phyloP scores from a whole-genome alignment of 2,888 invertebrate genomes.

The Drosophila fulvimacula region DNA sequence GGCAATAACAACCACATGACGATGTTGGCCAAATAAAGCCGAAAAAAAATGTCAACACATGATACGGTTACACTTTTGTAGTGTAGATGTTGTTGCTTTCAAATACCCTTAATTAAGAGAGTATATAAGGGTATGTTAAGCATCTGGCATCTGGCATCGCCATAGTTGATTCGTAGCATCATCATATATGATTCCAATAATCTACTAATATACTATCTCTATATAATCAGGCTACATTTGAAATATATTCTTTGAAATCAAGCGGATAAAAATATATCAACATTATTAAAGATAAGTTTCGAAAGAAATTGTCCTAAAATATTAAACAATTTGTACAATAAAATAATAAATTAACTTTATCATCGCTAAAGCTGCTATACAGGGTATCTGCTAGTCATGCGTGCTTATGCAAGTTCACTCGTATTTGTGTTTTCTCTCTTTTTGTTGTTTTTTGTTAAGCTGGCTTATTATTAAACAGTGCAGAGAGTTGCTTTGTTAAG shows the following conservation, averaged over 20 bases:
- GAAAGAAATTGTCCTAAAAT: too few species aligned
- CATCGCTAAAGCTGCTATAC: too few species aligned
- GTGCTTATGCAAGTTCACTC: not conserved
- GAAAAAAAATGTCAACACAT: slow-evolving; percentile 74
- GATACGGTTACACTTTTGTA: slow-evolving; percentile 33
- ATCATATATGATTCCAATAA: not conserved
- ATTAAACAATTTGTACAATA: too few species aligned
- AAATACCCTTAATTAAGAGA: not conserved
- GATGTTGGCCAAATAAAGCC: slow-evolving; percentile 64
- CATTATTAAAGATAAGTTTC: not conserved
- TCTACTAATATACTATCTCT: not conserved
- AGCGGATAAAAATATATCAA: not conserved
- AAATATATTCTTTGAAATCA: not conserved
- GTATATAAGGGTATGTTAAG: too few species aligned
- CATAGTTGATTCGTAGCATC: too few species aligned
- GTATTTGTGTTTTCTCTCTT: too few species aligned
- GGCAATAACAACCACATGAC: slow-evolving; percentile 37
- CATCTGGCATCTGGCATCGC: too few species aligned
- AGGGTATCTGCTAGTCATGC: not conserved
- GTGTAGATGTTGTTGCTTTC: slow-evolving; percentile 3
- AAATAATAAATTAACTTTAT: too few species aligned
- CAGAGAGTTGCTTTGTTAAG: slow-evolving; percentile 42
- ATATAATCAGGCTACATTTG: not conserved
- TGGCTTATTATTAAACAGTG: slow-evolving; percentile 66
- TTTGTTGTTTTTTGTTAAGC: slow-evolving; percentile 34